Percentiles rank a stretch among this genome's conserved stretches.
phyloP scores from a whole-genome alignment of 1,140 invertebrate species.

The Sitobion miscanthi region DNA sequence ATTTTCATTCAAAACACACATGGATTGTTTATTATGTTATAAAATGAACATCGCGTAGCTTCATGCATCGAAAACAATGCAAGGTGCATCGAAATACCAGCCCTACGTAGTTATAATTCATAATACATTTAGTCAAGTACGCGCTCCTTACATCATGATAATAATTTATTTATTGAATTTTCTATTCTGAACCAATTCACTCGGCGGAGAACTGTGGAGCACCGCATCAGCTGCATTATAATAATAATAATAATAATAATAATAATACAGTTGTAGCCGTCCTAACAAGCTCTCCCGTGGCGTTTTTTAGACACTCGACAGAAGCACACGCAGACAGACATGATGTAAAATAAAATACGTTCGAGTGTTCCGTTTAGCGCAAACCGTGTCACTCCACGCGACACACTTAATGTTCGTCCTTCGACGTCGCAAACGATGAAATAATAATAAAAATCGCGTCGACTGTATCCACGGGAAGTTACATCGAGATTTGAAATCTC shows the following conservation, averaged over 20 bases:
- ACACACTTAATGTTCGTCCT: neutral
- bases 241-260: neutral
- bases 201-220: neutral
- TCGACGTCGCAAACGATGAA: neutral
- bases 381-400: neutral
- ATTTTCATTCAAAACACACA: too few relatives aligned
- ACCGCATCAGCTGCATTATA: neutral
- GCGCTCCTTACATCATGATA: neutral
- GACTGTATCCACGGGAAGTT: neutral
- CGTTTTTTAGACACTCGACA: conserved; percentile 19
- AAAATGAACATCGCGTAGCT: too few relatives aligned
- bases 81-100: too few relatives aligned
- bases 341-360: neutral
- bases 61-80: too few relatives aligned
- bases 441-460: neutral
- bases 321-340: neutral
- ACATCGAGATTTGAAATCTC: neutral
- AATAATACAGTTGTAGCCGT: neutral
- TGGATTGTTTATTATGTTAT: too few relatives aligned
- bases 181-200: neutral
- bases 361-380: neutral
- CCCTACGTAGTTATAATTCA: neutral
- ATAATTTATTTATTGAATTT: neutral
- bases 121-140: neutral
- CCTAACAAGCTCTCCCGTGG: neutral